These are phyloP conservation scores for Sphaerophoria rueppellii DNA, from an alignment of 2,888 invertebrate species.

Conservation along the genomic window DNA sequence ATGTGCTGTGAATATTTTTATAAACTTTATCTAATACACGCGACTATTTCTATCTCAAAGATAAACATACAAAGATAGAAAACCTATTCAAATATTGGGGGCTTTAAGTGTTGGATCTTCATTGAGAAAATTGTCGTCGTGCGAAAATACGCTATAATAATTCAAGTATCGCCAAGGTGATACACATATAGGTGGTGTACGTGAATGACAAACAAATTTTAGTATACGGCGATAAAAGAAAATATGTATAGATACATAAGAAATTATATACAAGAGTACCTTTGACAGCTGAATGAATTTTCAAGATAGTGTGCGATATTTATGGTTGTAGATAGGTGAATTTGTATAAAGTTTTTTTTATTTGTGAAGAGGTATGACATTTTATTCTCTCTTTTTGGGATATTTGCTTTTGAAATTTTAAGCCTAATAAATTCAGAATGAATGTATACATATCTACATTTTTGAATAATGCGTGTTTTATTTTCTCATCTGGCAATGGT, in stretches of 20 bases:
- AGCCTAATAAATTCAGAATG: conserved; percentile 7
- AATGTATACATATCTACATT: conserved; percentile 40
- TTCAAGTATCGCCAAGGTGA: conserved; percentile 69
- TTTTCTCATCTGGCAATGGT: background rate
- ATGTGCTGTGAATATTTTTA: background rate
- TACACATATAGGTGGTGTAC: conserved; percentile 40
- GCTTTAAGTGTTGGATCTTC: conserved; percentile 58
- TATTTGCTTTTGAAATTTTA: conserved; percentile 58
- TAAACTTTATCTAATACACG: background rate
- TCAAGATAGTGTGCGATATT: conserved; percentile 40
- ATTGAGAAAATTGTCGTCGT: conserved; percentile 64
- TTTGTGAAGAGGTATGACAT: background rate
- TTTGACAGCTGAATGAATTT: conserved; percentile 65
- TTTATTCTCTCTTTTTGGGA: background rate
- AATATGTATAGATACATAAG: conserved; percentile 8
- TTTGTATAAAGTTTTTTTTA: conserved; percentile 3
- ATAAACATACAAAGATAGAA: conserved; percentile 17
- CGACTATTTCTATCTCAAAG: conserved; percentile 10
- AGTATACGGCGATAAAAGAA: background rate
- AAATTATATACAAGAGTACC: conserved; percentile 15
- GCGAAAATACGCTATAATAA: conserved; percentile 69
- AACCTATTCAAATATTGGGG: conserved; percentile 15
- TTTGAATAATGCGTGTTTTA: background rate
- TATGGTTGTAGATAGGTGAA: conserved; percentile 14
- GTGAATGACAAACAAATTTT: background rate